Conservation (phyloP, 2,113 vertebrate species). For the Riparia riparia region DNA sequence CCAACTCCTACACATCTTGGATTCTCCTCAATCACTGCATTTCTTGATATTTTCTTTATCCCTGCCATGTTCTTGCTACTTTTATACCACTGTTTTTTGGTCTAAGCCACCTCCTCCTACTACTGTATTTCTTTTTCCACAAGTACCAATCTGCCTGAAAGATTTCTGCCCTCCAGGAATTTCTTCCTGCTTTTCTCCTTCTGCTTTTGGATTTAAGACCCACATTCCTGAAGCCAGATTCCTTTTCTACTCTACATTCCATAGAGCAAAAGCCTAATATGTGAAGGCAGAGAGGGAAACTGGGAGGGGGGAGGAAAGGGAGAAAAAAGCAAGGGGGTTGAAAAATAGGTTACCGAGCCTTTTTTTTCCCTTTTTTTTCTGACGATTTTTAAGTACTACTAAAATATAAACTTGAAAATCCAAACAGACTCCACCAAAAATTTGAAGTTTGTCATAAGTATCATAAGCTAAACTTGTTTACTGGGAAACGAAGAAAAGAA, state of each 20-base stretch:
- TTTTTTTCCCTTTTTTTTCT: not conserved
- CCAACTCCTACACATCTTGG: not conserved
- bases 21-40: not conserved
- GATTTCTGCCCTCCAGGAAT: not conserved
- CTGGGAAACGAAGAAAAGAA: not conserved
- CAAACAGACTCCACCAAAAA: not conserved
- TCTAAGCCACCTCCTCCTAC: not conserved
- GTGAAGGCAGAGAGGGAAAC: not conserved
- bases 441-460: not conserved
- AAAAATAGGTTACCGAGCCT: not conserved
- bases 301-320: not conserved
- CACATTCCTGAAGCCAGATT: not conserved
- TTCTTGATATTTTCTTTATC: not conserved
- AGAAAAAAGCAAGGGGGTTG: not conserved
- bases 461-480: not conserved
- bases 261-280: not conserved
- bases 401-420: not conserved
- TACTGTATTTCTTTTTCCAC: not conserved
- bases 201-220: not conserved
- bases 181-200: not conserved
- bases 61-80: not conserved
- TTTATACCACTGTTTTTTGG: not conserved
- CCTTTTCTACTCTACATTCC: conserved; percentile 6
- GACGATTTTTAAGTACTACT: not conserved
- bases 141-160: not conserved